These are phyloP conservation scores for Ommatoiulus sabulosus DNA, from an alignment of 2,888 invertebrate genomes.

Conservation along the genomic window DNA sequence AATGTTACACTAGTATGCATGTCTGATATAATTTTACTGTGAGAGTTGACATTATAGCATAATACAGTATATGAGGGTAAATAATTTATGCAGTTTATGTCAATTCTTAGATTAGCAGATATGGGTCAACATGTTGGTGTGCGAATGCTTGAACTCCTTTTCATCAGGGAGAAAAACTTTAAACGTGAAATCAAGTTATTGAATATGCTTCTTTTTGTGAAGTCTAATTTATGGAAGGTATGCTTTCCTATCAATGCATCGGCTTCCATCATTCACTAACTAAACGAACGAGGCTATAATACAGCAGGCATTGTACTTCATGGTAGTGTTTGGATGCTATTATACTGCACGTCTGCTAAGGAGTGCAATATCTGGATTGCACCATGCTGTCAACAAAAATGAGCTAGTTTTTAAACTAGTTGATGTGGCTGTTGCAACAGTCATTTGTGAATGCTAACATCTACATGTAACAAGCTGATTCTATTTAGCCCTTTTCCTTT, in stretches of 20 bases:
- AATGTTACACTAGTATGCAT: not conserved
- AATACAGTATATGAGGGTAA: not conserved
- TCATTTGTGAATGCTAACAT: too few relatives aligned
- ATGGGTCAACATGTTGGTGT: constrained; percentile 96
- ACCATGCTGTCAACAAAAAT: too few relatives aligned
- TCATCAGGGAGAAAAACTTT: constrained; percentile 91
- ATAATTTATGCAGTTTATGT: constrained; percentile 1
- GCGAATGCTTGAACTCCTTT: constrained; percentile 91
- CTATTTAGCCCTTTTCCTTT: not conserved
- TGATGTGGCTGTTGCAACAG: too few relatives aligned
- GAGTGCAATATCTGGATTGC: too few relatives aligned
- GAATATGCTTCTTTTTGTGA: constrained; percentile 94
- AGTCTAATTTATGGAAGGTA: constrained; percentile 93
- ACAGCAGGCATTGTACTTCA: too few relatives aligned
- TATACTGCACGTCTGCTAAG: too few relatives aligned
- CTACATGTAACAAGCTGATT: not conserved
- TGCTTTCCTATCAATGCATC: not conserved
- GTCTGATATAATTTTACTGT: not conserved
- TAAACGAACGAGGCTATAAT: too few relatives aligned
- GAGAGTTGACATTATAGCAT: not conserved
- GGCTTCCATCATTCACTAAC: too few relatives aligned
- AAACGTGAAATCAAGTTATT: constrained; percentile 95
- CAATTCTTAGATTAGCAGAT: constrained; percentile 81
- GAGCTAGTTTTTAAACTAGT: too few relatives aligned
- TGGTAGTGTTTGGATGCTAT: too few relatives aligned